Evolutionary conservation across 1,140 invertebrate genomes (phyloP), one percentile per base, ranked within the genome.

Genomic region (Eciton burchellii): DNA sequence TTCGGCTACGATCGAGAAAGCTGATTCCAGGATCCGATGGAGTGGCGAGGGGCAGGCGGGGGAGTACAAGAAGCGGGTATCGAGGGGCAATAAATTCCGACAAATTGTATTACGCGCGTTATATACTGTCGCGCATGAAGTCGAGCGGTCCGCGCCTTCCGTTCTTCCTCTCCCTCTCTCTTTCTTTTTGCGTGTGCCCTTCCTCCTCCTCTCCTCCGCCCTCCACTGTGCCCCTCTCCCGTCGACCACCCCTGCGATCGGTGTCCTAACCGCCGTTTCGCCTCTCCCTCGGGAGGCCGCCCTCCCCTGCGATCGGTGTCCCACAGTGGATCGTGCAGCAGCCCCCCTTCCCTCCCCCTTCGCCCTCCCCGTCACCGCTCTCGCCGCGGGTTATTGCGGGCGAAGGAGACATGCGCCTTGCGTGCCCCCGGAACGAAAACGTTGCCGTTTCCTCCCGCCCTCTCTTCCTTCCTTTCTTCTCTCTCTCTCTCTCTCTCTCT

Each of bases 31-130:
- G 62, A 35, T 2, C 35, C 35, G 35, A 6, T 2, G 35, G 35
- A 35, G 6, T 6, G 35, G 35, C 2, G 35, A 35, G 35, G 35
- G 35, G 35, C n/a, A 6, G 35, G 35, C 2, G 77, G 62, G 77
- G 59, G 43, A 45, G 59, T 47, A 47, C 56, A 66, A 24, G 41
- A 66, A 24, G 41, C 70, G 81, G 35, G 79, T 91, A 91, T 90
- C 88, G 82, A 83, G 79, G 62, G 81, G 84, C 89, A 89, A 91
- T 91, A 91, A 91, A 91, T 91, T 91, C 71, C 84, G 84, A 90
- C 89, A 91, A 91, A 91, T 91, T 90, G 88, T 89, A 91, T 91
- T 91, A 90, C 88, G 83, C 60, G 79, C 76, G 85, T 91, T 91
- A 91, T 91, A 89, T 91, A 91, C 89, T 89, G 88, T 90, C 84